A percentile compares a stretch with the other conserved stretches of the same genome.
These are phyloP conservation scores for Nomada flava DNA, from an alignment of 2,888 invertebrate genomes.

Conservation along the genomic window DNA sequence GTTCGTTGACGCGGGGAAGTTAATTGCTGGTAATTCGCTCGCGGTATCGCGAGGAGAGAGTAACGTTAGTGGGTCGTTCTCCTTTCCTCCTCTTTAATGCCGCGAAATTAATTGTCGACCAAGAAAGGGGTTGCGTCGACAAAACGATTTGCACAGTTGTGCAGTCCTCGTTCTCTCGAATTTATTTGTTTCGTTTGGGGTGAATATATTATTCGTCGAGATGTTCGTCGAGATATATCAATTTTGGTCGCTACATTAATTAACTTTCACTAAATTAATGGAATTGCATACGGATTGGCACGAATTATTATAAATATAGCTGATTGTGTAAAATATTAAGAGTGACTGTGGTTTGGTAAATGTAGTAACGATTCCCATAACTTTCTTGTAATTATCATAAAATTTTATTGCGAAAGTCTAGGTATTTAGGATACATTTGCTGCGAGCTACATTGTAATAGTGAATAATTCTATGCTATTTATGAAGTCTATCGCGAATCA, in stretches of 20 bases:
- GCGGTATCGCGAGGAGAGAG: slow-evolving; percentile 24
- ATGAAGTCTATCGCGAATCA: background rate
- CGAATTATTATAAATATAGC: too few species aligned
- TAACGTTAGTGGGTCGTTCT: slow-evolving; percentile 10
- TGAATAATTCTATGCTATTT: slow-evolving; percentile 1
- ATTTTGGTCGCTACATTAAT: too few species aligned
- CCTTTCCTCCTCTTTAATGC: background rate
- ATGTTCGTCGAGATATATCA: too few species aligned
- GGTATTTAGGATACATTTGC: background rate
- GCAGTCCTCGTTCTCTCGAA: too few species aligned
- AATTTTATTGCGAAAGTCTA: background rate
- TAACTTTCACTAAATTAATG: too few species aligned
- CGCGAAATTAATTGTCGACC: slow-evolving; percentile 34
- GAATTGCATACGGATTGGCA: too few species aligned
- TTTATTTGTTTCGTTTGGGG: too few species aligned
- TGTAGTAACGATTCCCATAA: too few species aligned
- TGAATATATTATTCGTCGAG: too few species aligned
- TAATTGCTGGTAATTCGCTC: slow-evolving; percentile 39
- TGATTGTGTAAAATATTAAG: too few species aligned
- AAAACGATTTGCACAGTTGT: background rate
- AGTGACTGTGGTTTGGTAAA: too few species aligned
- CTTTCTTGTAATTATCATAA: too few species aligned
- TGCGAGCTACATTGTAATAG: background rate
- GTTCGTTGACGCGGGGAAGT: slow-evolving; percentile 2
- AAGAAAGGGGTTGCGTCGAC: background rate